Evolutionary conservation across 2,888 invertebrate genomes (phyloP).

Genomic region (Cryptocephalus primarius): DNA sequence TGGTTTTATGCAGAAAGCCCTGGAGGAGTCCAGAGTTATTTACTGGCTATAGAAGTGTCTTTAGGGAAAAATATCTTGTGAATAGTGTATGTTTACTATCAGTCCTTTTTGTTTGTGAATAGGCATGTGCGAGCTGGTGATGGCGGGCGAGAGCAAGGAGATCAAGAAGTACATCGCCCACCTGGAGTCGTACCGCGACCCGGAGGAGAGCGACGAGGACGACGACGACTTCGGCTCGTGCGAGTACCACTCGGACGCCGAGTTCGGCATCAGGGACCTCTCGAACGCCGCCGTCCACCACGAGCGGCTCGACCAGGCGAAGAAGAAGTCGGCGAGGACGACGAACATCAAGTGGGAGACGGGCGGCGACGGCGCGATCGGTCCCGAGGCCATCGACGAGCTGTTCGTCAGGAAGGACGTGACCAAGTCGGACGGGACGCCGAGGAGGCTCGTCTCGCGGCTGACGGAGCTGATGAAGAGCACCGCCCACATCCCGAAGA

Average conservation of each 20-base stretch:
- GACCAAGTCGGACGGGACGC: constrained; percentile 17
- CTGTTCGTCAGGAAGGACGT: constrained; percentile 46
- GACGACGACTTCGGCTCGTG: constrained; percentile 52
- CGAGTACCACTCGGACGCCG: constrained; percentile 64
- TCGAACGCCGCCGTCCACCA: constrained; percentile 82
- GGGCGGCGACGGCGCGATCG: constrained; percentile 29
- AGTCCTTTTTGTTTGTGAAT: constrained; percentile 5
- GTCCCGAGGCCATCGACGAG: constrained; percentile 44
- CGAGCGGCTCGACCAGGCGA: constrained; percentile 80
- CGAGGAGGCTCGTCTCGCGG: constrained; percentile 42
- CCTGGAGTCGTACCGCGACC: constrained; percentile 58
- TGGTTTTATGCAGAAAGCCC: too few species aligned
- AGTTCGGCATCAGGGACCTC: constrained; percentile 53
- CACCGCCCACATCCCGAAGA: constrained; percentile 65
- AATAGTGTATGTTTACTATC: too few species aligned
- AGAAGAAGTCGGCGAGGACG: constrained; percentile 66
- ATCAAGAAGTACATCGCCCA: constrained; percentile 35
- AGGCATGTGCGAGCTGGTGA: constrained; percentile 86
- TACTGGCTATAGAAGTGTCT: too few species aligned
- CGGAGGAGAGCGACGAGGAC: constrained; percentile 67
- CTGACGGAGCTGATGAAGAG: constrained; percentile 67
- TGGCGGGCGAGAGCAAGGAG: constrained; percentile 69
- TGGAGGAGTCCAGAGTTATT: too few species aligned
- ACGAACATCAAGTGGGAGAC: constrained; percentile 66
- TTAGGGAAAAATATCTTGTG: too few species aligned